A percentile compares a stretch with the other conserved stretches of the same genome.
Evolutionary conservation across 2,888 invertebrate species (phyloP).

Genomic region (Drosophila sordidapex): DNA sequence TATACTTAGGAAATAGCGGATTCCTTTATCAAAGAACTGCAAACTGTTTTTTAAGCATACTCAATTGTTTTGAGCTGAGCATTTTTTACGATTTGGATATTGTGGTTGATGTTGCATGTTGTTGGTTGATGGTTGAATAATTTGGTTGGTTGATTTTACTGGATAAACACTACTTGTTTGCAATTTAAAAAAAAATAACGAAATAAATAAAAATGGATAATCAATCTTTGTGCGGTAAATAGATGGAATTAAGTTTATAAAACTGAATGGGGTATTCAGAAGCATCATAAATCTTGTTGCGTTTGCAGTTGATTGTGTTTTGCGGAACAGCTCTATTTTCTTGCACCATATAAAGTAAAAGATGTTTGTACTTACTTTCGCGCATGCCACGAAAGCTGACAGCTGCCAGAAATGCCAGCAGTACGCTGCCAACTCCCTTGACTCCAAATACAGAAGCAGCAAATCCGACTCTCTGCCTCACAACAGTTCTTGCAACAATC

Average conservation of each 20-base stretch:
- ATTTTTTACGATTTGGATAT: not conserved
- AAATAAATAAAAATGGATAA: too few species aligned
- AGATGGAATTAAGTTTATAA: not conserved
- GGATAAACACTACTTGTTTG: not conserved
- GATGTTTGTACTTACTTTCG: conserved; percentile 72
- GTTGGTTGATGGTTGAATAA: not conserved
- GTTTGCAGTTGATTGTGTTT: conserved; percentile 5
- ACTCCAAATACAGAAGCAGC: conserved; percentile 18
- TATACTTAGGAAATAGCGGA: not conserved
- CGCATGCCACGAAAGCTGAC: conserved; percentile 74
- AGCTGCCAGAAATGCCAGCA: conserved; percentile 78
- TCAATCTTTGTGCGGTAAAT: not conserved
- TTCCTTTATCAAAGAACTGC: not conserved
- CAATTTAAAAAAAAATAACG: not conserved
- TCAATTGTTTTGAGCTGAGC: not conserved
- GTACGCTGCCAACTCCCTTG: conserved; percentile 54
- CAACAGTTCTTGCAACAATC: conserved; percentile 24
- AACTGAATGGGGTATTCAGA: not conserved
- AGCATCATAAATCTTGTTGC: not conserved
- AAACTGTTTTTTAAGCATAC: not conserved
- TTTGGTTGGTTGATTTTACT: not conserved
- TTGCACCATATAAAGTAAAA: conserved; percentile 43
- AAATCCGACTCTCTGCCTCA: conserved; percentile 37
- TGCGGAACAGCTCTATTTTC: conserved; percentile 11
- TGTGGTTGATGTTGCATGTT: not conserved